A percentile compares a stretch with the other conserved stretches of the same genome.
Evolutionary conservation across 1,140 invertebrate species (phyloP).

Genomic region (Megalonaias nervosa): DNA sequence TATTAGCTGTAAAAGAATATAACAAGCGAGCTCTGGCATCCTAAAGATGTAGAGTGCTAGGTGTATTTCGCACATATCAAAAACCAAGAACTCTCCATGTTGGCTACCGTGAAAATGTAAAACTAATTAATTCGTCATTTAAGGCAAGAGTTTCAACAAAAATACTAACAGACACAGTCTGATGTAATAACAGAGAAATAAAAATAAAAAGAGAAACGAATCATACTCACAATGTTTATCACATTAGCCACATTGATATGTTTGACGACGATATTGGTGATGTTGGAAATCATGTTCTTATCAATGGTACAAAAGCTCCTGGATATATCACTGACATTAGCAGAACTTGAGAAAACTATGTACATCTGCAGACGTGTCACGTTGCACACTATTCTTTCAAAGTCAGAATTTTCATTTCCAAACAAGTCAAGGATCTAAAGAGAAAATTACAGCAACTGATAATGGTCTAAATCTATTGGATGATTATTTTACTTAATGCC

Average conservation of each 20-base stretch:
- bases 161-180: no score
- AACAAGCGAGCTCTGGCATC: no score
- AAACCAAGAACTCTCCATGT: no score
- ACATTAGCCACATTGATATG: slow-evolving; percentile 22
- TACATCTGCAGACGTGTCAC: slow-evolving; percentile 7
- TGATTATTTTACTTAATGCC: no score
- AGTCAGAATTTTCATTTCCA: slow-evolving; percentile 3
- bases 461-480: not conserved
- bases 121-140: no score
- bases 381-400: slow-evolving; percentile 22
- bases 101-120: no score
- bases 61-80: no score
- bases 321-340: slow-evolving; percentile 23
- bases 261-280: slow-evolving; percentile 14
- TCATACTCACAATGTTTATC: slow-evolving; percentile 8
- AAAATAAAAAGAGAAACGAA: no score
- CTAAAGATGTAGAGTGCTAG: no score
- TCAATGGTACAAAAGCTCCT: slow-evolving; percentile 14
- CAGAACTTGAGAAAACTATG: slow-evolving; percentile 1
- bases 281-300: slow-evolving; percentile 15
- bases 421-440: slow-evolving; percentile 2
- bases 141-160: no score
- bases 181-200: no score
- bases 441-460: not conserved
- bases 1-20: no score